Evolutionary conservation across 2,888 invertebrate species (phyloP), one percentile per base, ranked within the genome.

Genomic region (Stenchaetothrips biformis): DNA sequence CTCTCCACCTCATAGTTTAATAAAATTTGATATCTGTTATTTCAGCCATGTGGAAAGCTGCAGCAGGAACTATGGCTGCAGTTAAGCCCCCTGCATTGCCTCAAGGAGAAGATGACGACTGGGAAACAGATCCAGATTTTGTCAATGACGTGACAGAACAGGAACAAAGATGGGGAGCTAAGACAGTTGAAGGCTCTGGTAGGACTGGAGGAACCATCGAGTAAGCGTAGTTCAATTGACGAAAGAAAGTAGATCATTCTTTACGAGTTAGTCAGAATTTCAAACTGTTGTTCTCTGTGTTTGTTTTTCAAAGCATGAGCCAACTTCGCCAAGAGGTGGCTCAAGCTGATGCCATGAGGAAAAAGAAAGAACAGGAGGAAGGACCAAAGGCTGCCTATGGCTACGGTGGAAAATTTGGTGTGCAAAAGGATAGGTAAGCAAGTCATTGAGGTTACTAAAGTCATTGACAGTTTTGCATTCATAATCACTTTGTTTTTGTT

Each of bases 41-140:
- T 74, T 25, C 11, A 74, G 67, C 25, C 21, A 94, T 94, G 94
- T 94, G 94, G 94, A 94, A 94, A 88, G 92, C 94, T 81, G 88
- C 90, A 77, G 92, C 91, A 48, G 92, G 92, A 80, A 74, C 80
- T 47, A 74, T 25, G 21, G 21, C 67, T 8, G 67, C 21, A 9
- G 89, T 89, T 79, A 88, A 88, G 84, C 86, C 90, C 0, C 90
- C 89, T 79, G 86, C 89, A 1, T 84, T 86, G 78, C 86, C 86
- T 25, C 86, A 88, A 2, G 87, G 88, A 0, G 86, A 85, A 4
- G 93, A 93, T 83, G 96, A 96, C 85, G 97, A 97, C 85, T 97
- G 97, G 97, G 97, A 97, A 87, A 97, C 97, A 0, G 97, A 97
- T 87, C 95, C 97, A 0, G 95, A 97, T 88, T 97, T 96, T 87